phyloP scores from a whole-genome alignment of 2,113 vertebrate genomes.

The Cathartes aura region DNA sequence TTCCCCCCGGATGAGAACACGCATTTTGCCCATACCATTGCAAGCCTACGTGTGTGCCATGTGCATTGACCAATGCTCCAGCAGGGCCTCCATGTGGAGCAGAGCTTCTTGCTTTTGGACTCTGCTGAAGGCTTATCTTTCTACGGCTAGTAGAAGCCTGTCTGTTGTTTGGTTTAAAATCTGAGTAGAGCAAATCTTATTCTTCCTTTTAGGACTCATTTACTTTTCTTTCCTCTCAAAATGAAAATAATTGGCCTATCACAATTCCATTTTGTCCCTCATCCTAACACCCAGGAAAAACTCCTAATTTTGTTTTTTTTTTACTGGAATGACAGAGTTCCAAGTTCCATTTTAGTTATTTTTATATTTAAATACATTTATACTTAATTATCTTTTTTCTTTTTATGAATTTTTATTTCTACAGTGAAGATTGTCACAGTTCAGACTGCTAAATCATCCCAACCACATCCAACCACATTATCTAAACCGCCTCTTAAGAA shows the following conservation, averaged over 20 bases:
- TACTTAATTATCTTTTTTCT: not conserved
- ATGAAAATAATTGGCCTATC: not conserved
- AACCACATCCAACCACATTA: not conserved
- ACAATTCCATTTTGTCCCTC: not conserved
- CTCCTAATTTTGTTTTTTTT: not conserved
- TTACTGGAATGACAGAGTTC: not conserved
- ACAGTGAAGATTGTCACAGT: not conserved
- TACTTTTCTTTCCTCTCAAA: not conserved
- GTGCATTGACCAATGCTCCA: fast-evolving
- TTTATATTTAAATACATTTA: not conserved
- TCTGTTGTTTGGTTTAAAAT: not conserved
- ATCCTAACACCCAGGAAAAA: not conserved
- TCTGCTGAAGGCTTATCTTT: not conserved
- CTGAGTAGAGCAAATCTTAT: not conserved
- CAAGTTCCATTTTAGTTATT: not conserved
- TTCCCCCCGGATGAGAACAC: not conserved
- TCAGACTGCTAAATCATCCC: not conserved
- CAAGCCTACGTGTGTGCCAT: fast-evolving
- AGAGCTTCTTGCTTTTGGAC: not conserved
- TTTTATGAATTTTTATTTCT: not conserved
- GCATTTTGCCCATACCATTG: not conserved
- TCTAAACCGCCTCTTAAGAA: not conserved
- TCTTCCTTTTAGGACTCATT: not conserved
- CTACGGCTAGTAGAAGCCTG: not conserved
- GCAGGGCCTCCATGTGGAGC: not conserved